Conservation (phyloP, 2,888 invertebrate species). For the Callyntrura guangdongensis region DNA sequence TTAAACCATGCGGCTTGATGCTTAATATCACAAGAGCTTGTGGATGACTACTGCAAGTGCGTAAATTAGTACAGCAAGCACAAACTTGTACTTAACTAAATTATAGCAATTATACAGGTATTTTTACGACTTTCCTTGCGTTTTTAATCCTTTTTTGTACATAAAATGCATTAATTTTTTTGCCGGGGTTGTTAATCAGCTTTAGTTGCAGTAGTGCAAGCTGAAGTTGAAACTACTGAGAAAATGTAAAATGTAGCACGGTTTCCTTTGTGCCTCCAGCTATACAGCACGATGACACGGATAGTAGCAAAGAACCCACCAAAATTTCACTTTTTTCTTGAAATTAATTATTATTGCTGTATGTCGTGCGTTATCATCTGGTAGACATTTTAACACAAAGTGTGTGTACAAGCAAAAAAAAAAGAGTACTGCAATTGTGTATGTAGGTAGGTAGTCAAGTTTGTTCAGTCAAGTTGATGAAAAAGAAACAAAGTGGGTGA, state of each 20-base stretch:
- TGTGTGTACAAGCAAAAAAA: not conserved
- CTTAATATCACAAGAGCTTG: no score
- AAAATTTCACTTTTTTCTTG: slow-evolving; percentile 46
- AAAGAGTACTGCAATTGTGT: not conserved
- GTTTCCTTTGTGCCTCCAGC: slow-evolving; percentile 35
- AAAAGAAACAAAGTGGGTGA: slow-evolving; percentile 50
- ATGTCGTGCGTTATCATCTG: slow-evolving; percentile 17
- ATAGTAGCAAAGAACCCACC: not conserved
- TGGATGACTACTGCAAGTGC: no score
- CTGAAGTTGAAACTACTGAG: not conserved
- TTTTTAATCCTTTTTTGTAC: slow-evolving; percentile 9
- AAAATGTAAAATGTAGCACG: not conserved
- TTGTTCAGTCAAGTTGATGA: not conserved
- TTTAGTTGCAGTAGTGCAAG: no score
- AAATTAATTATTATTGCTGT: slow-evolving; percentile 27
- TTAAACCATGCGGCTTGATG: no score
- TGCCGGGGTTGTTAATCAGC: not conserved
- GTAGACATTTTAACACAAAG: slow-evolving; percentile 22
- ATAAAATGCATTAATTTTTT: not conserved
- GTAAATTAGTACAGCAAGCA: not conserved
- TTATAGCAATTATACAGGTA: not conserved
- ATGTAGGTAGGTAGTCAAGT: slow-evolving; percentile 30
- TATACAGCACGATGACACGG: slow-evolving; percentile 26
- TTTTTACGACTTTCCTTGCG: slow-evolving; percentile 15
- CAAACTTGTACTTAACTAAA: no score